A percentile compares a stretch with the other conserved stretches of the same genome.
Evolutionary conservation across 2,797 vertebrate species (phyloP).

Genomic region (Lepus townsendii): DNA sequence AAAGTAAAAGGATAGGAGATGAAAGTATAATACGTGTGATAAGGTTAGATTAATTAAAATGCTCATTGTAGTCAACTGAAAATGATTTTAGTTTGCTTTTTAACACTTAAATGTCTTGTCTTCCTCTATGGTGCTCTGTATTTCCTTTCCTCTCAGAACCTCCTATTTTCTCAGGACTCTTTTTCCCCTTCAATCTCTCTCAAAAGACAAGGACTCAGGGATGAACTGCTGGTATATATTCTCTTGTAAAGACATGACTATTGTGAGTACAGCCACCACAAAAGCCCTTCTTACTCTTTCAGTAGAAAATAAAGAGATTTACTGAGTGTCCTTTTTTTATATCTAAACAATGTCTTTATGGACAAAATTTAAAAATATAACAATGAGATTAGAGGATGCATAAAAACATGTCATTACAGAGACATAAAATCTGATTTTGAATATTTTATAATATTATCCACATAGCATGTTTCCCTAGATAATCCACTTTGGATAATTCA

Average conservation of each 20-base stretch:
- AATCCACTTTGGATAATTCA: not conserved
- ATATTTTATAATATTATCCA: constrained; percentile 12
- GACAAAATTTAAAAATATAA: not conserved
- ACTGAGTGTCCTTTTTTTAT: not conserved
- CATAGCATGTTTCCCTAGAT: not conserved
- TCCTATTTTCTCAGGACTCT: not conserved
- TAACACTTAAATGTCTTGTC: not conserved
- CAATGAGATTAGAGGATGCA: not conserved
- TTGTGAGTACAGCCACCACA: constrained; percentile 55
- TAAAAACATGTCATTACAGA: not conserved
- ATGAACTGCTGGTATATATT: not conserved
- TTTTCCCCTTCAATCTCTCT: not conserved
- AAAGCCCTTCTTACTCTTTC: constrained; percentile 14
- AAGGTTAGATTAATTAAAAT: constrained; percentile 8
- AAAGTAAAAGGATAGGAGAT: not conserved
- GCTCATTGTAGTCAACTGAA: not conserved
- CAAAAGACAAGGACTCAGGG: not conserved
- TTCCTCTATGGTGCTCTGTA: not conserved
- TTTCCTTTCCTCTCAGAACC: constrained; percentile 14
- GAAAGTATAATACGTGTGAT: not conserved
- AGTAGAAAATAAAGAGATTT: not conserved
- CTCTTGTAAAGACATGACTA: not conserved
- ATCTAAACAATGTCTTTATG: not conserved
- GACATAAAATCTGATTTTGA: not conserved
- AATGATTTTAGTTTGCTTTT: not conserved